Evolutionary conservation across 2,113 vertebrate genomes (phyloP).

Genomic region (Suncus etruscus): DNA sequence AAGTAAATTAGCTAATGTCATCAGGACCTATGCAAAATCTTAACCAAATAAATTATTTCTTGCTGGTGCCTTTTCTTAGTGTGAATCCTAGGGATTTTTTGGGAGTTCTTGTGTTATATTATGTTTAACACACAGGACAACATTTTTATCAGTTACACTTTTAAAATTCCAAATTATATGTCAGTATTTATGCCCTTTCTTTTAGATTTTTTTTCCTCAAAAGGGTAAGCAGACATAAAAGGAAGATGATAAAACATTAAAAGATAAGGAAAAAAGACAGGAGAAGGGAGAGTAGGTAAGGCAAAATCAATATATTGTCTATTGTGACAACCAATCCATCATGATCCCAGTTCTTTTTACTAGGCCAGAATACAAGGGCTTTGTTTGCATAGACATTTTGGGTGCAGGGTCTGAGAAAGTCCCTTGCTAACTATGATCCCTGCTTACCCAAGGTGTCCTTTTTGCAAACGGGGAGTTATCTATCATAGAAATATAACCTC

Average conservation of each 20-base stretch:
- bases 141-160: background rate
- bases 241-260: constrained; percentile 40
- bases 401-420: background rate
- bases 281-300: constrained; percentile 32
- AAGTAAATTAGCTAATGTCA: constrained; percentile 39
- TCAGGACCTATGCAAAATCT: background rate
- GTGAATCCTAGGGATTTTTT: background rate
- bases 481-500: constrained; percentile 1
- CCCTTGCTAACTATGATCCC: background rate
- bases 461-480: constrained; percentile 13
- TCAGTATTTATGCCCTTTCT: background rate
- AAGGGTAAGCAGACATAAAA: background rate
- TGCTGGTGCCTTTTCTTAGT: background rate
- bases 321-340: constrained; percentile 49
- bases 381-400: constrained; percentile 25
- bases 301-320: constrained; percentile 51
- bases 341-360: constrained; percentile 15
- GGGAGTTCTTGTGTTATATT: background rate
- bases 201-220: background rate
- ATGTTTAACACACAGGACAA: background rate
- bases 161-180: background rate
- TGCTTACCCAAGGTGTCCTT: background rate
- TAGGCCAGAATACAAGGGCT: constrained; percentile 27
- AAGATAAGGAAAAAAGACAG: background rate
- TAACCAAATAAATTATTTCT: constrained; percentile 26